Evolutionary conservation across 2,888 invertebrate genomes (phyloP).

Genomic region (Agriopis aurantiaria): DNA sequence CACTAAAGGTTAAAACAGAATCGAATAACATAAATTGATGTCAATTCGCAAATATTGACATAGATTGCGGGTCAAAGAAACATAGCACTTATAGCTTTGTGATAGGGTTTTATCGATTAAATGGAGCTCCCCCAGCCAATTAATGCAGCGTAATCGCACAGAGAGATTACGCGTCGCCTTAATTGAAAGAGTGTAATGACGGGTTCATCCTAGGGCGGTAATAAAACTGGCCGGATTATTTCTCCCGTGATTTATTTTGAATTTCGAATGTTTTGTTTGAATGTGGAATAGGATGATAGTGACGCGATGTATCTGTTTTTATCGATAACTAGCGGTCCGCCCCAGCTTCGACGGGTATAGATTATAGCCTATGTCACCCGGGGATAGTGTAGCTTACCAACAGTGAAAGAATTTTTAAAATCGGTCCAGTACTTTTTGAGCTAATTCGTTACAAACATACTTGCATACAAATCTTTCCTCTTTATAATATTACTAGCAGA

Average conservation of each 20-base stretch:
- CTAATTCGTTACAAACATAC: too few relatives aligned
- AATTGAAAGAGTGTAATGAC: slow-evolving; percentile 81
- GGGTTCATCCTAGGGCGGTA: slow-evolving; percentile 45
- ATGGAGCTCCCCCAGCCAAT: slow-evolving; percentile 74
- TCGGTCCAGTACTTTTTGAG: too few relatives aligned
- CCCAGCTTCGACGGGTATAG: too few relatives aligned
- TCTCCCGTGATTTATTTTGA: slow-evolving; percentile 45
- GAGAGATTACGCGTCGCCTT: slow-evolving; percentile 78
- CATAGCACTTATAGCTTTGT: slow-evolving; percentile 52
- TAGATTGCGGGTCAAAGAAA: slow-evolving; percentile 57
- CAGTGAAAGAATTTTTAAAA: too few relatives aligned
- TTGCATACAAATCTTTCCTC: too few relatives aligned
- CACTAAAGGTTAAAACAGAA: slow-evolving; percentile 51
- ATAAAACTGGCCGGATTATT: slow-evolving; percentile 43
- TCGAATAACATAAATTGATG: slow-evolving; percentile 49
- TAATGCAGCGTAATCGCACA: slow-evolving; percentile 84
- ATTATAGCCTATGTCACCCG: too few relatives aligned
- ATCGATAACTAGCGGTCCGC: not conserved
- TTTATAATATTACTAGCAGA: too few relatives aligned
- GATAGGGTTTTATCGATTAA: slow-evolving; percentile 51
- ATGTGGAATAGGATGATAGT: slow-evolving; percentile 27
- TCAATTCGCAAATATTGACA: slow-evolving; percentile 79
- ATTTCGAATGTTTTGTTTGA: slow-evolving; percentile 34
- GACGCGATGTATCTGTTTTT: not conserved
- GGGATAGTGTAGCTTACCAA: too few relatives aligned